A percentile compares a stretch with the other conserved stretches of the same genome.
These are phyloP conservation scores for Psettodes erumei DNA, from an alignment of 2,113 vertebrate species.

Conservation along the genomic window DNA sequence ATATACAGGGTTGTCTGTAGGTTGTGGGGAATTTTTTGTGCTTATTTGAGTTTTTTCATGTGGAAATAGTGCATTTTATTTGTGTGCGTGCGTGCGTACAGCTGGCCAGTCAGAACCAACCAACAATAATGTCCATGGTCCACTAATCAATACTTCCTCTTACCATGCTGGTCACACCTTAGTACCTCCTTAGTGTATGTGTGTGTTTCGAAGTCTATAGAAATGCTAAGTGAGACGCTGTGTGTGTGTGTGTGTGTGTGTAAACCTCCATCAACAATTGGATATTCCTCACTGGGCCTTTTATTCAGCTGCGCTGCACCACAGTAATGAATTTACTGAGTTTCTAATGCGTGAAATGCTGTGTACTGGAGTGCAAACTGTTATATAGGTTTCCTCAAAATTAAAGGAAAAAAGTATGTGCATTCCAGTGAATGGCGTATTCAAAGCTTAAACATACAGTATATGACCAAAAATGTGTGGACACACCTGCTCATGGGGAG, in stretches of 20 bases:
- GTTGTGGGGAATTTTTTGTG: conserved; percentile 13
- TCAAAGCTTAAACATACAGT: no score
- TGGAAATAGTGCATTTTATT: neutral
- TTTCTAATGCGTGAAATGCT: conserved; percentile 25
- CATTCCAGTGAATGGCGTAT: no score
- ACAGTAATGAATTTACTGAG: conserved; percentile 35
- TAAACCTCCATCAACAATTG: neutral
- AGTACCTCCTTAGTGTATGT: conserved; percentile 22
- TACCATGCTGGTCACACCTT: conserved; percentile 42
- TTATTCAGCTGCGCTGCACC: conserved; percentile 33
- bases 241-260: neutral
- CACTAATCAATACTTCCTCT: conserved; percentile 43
- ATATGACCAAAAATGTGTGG: neutral
- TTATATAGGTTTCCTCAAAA: neutral
- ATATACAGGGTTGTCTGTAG: neutral
- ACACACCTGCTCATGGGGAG: no score
- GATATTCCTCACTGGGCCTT: conserved; percentile 15
- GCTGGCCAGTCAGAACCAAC: conserved; percentile 26
- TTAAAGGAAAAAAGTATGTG: no score
- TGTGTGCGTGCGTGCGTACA: neutral
- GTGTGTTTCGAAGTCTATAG: conserved; percentile 33
- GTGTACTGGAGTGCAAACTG: neutral
- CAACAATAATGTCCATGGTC: conserved; percentile 43
- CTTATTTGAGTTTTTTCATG: neutral
- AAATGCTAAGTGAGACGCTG: conserved; percentile 35